Evolutionary conservation across 2,113 vertebrate species (phyloP), one percentile per base, ranked within the genome.

Genomic region (Empidonax traillii): DNA sequence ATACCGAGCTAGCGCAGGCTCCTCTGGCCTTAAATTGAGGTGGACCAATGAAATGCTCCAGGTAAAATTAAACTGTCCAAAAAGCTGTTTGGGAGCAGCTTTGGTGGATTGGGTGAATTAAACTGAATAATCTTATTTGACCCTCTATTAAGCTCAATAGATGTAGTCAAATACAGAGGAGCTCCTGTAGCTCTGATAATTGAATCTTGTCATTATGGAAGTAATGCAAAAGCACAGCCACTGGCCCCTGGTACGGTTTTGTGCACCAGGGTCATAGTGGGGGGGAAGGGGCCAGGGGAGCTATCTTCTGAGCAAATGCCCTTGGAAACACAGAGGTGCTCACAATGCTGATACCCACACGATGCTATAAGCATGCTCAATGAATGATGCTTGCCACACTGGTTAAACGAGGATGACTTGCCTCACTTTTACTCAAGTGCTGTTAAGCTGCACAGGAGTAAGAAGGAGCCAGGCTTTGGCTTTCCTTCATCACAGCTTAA

Each of bases 301-400:
- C 24, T 46, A 69, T 27, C 25, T 69, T n/a, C 56, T 55, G 52
- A n/a, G 47, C 15, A 41, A 52, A 23, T 10, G 12, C 1, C 17
- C 30, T 31, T 73, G 43, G 28, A 82, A 82, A 72, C 19, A 3
- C 31, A 43, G 62, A 73, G 43, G 8, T 2, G 1, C 23, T 49
- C 31, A 13, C 0, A 1, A 6, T 21, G 31, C 49, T 52, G 41
- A 39, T 4, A 10, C 27, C 39, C 6, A 5, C 10, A 6, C 0
- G 4, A n/a, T 52, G 66, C 22, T 51, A 58, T 12, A 14, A 28
- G 37, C 0, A 8, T 27, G 44, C 68, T 87, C 12, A 1, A 22
- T 18, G 49, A 55, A 43, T 1, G 1, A 31, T 12, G 8, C 83
- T 81, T 53, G 73, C 53, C 1, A 0, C 23, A 4, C 89, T 53